These are phyloP conservation scores for Tachina grossa DNA, from an alignment of 2,888 invertebrate genomes.

Conservation along the genomic window DNA sequence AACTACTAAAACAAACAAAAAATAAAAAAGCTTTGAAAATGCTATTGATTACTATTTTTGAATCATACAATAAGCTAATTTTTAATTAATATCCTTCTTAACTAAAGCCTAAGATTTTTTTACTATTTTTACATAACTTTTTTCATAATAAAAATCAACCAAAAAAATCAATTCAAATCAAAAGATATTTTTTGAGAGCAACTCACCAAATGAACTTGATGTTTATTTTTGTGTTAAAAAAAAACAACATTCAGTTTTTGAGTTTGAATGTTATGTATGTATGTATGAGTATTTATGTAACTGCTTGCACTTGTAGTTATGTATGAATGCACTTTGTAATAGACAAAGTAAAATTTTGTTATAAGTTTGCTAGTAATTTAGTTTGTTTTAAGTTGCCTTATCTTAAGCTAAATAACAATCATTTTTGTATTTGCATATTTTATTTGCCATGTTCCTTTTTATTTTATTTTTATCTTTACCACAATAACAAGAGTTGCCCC, in stretches of 20 bases:
- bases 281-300: background rate
- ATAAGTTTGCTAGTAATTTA: conserved; percentile 21
- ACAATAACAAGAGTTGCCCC: conserved; percentile 76
- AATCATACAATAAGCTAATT: conserved; percentile 72
- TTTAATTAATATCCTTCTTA: conserved; percentile 62
- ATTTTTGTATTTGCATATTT: conserved; percentile 20
- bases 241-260: conserved; percentile 36
- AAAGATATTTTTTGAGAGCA: conserved; percentile 66
- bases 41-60: conserved; percentile 71
- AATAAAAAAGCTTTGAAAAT: conserved; percentile 58
- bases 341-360: conserved; percentile 20
- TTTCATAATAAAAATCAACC: conserved; percentile 51
- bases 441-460: conserved; percentile 62
- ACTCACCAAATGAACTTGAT: conserved; percentile 45
- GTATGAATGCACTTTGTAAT: conserved; percentile 1
- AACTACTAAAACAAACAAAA: background rate
- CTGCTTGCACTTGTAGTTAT: conserved; percentile 35
- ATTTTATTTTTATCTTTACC: background rate
- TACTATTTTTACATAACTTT: conserved; percentile 60
- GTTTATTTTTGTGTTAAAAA: conserved; percentile 28
- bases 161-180: conserved; percentile 45
- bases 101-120: conserved; percentile 71
- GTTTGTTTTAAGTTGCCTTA: background rate
- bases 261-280: conserved; percentile 50
- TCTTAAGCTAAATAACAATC: background rate